Conservation (phyloP, 2,888 invertebrate genomes). For the Dione vanillae region DNA sequence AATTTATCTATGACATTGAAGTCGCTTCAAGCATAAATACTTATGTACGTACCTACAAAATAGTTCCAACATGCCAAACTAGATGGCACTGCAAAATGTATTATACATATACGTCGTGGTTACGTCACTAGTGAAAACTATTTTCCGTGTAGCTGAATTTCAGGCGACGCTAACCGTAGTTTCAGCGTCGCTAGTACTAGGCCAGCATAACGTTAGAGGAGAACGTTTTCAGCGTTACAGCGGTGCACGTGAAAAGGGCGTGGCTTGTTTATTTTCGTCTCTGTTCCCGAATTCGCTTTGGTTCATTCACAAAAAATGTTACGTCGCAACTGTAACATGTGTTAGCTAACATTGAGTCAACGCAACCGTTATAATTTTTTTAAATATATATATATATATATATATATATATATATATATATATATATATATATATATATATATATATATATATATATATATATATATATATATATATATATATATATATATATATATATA, state of each 20-base stretch:
- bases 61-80: conserved; percentile 26
- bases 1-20: not conserved
- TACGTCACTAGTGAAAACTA: conserved; percentile 37
- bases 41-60: not conserved
- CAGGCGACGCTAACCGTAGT: conserved; percentile 69
- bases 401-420: no score
- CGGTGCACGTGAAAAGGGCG: conserved; percentile 39
- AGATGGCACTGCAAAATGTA: conserved; percentile 41
- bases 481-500: no score
- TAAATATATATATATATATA: no score
- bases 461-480: no score
- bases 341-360: not conserved
- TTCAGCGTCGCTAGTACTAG: conserved; percentile 63
- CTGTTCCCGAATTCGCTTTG: conserved; percentile 25
- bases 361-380: no score
- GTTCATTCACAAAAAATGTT: conserved; percentile 26
- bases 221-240: conserved; percentile 48
- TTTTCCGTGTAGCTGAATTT: conserved; percentile 45
- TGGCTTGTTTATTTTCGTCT: conserved; percentile 36
- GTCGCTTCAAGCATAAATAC: no score
- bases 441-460: no score
- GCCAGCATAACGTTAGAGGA: conserved; percentile 43
- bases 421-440: no score
- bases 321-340: not conserved
- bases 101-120: not conserved